Evolutionary conservation across 35 echinoderm and acorn worm species (phyloP).

Genomic region (Apostichopus japonicus): DNA sequence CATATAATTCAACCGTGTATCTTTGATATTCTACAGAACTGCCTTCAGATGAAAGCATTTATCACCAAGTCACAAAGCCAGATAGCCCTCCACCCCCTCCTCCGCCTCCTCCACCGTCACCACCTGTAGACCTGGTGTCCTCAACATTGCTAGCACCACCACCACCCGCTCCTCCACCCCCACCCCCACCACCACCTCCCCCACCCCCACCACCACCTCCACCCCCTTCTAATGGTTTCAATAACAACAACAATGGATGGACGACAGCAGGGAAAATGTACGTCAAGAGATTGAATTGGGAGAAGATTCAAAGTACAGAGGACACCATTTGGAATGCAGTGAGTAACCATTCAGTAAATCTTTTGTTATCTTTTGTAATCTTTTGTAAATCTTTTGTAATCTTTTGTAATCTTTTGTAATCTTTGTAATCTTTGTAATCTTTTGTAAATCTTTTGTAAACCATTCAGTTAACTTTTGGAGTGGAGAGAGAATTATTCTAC

Average conservation of each 20-base stretch:
- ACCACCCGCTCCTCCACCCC: neutral
- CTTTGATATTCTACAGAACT: neutral
- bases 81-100: constrained; percentile 52
- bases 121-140: constrained; percentile 24
- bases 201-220: constrained; percentile 74
- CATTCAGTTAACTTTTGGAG: neutral
- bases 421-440: too few species aligned
- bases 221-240: constrained; percentile 60
- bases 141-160: neutral
- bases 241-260: constrained; percentile 65
- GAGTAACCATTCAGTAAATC: constrained; percentile 13
- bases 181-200: constrained; percentile 65
- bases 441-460: too few species aligned
- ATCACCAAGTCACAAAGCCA: constrained; percentile 22
- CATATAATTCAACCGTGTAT: neutral
- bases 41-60: neutral
- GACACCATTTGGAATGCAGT: constrained; percentile 98
- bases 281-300: constrained; percentile 97
- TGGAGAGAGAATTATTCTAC: too few species aligned
- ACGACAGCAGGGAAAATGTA: constrained; percentile 73
- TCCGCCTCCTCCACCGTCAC: neutral
- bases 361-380: neutral
- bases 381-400: too few species aligned
- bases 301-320: constrained; percentile 91
- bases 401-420: too few species aligned